Conservation (phyloP, 2,888 invertebrate genomes). For the Acanthococcus lagerstroemiae region DNA sequence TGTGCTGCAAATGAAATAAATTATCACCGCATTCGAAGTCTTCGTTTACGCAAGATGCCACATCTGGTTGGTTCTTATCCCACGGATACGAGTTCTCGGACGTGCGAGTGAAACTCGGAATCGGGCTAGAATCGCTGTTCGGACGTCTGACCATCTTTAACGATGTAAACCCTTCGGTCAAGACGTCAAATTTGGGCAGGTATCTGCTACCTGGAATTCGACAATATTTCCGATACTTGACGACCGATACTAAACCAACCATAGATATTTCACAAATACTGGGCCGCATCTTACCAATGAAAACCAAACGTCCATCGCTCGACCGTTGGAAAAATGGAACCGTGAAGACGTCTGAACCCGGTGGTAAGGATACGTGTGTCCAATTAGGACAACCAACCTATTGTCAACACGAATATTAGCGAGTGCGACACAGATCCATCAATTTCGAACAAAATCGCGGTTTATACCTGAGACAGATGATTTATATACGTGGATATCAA, state of each 20-base stretch:
- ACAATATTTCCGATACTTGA: background rate
- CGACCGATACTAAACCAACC: background rate
- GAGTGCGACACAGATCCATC: background rate
- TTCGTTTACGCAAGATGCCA: conserved; percentile 32
- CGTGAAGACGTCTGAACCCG: conserved; percentile 65
- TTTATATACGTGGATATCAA: conserved; percentile 90
- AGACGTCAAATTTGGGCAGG: conserved; percentile 58
- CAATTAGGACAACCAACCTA: conserved; percentile 61
- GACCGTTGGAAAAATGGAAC: conserved; percentile 68
- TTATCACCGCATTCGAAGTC: conserved; percentile 32
- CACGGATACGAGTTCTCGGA: conserved; percentile 53
- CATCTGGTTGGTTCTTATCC: conserved; percentile 43
- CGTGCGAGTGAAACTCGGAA: conserved; percentile 47
- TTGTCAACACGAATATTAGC: background rate
- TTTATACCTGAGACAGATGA: conserved; percentile 69
- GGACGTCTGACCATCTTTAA: conserved; percentile 52
- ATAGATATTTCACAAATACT: background rate
- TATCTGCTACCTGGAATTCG: conserved; percentile 50
- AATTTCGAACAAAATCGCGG: background rate
- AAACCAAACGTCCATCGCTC: conserved; percentile 63
- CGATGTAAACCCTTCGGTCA: conserved; percentile 57
- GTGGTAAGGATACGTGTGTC: conserved; percentile 54
- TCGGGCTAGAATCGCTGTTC: conserved; percentile 41
- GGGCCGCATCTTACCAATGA: conserved; percentile 53
- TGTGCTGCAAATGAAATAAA: too few species aligned